Percentiles rank a stretch among this genome's conserved stretches.
Conservation (phyloP, 2,113 vertebrate species). For the Saguinus imperator region DNA sequence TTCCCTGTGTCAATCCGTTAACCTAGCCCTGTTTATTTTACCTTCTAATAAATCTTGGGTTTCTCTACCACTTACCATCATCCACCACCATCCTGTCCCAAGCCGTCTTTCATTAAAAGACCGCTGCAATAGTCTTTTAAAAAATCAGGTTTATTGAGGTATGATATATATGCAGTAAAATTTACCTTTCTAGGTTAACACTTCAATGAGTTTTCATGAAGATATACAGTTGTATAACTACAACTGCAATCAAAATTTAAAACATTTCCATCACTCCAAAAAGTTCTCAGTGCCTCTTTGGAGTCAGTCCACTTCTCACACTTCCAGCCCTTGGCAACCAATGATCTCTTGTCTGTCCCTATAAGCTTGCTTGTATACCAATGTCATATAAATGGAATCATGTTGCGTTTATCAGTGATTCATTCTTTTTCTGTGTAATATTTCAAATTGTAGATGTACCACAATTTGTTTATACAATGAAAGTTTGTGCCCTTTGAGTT, state of each 20-base stretch:
- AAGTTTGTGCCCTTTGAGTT: not conserved
- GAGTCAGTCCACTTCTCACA: not conserved
- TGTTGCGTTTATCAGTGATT: not conserved
- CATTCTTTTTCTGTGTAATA: slow-evolving; percentile 18
- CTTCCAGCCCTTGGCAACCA: not conserved
- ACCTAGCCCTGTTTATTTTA: not conserved
- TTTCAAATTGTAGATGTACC: not conserved
- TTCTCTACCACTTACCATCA: not conserved
- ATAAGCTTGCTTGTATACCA: not conserved
- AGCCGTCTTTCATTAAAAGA: not conserved
- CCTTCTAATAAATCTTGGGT: not conserved
- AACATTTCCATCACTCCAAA: too few species aligned
- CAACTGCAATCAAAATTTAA: too few species aligned
- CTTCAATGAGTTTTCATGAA: too few species aligned
- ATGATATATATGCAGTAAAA: too few species aligned
- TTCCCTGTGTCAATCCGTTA: not conserved
- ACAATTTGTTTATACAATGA: not conserved
- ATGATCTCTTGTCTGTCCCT: not conserved
- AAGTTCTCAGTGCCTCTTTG: not conserved
- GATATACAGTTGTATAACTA: too few species aligned
- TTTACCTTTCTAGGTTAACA: too few species aligned
- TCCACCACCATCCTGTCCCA: not conserved
- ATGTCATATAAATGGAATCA: not conserved
- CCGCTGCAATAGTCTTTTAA: not conserved
- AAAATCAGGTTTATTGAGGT: not conserved